A percentile compares a stretch with the other conserved stretches of the same genome.
phyloP scores from a whole-genome alignment of 1,140 invertebrate genomes.

The Hetaerina americana region DNA sequence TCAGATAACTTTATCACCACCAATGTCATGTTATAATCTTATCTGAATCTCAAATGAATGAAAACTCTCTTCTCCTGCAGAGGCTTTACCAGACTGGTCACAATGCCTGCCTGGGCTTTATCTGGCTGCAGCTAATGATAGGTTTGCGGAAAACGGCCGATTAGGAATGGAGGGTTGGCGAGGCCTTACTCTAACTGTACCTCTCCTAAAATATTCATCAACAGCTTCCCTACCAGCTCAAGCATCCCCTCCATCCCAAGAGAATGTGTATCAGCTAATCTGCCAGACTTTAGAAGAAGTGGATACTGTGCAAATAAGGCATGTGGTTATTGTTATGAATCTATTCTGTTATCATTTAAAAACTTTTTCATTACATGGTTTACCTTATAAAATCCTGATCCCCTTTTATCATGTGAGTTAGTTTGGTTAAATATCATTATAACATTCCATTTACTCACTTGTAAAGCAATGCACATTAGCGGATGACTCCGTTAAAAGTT shows the following conservation, averaged over 20 bases:
- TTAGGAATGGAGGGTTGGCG: slow-evolving; percentile 1
- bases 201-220: not conserved
- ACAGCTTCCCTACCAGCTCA: not conserved
- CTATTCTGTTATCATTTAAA: not conserved
- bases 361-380: not conserved
- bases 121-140: slow-evolving; percentile 1
- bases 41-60: not conserved
- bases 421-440: not conserved
- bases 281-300: not conserved
- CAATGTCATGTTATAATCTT: not conserved
- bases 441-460: no score
- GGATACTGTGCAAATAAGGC: slow-evolving; percentile 1
- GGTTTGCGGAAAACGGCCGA: not conserved
- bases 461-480: no score
- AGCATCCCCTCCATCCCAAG: not conserved
- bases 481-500: no score
- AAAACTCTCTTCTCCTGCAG: not conserved
- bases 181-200: not conserved
- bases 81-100: not conserved
- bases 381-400: not conserved
- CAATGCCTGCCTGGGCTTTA: not conserved
- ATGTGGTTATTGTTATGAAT: not conserved
- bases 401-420: not conserved
- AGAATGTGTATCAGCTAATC: not conserved
- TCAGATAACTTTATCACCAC: not conserved